Conservation (phyloP, 2,113 vertebrate genomes). For the Catagonus wagneri region DNA sequence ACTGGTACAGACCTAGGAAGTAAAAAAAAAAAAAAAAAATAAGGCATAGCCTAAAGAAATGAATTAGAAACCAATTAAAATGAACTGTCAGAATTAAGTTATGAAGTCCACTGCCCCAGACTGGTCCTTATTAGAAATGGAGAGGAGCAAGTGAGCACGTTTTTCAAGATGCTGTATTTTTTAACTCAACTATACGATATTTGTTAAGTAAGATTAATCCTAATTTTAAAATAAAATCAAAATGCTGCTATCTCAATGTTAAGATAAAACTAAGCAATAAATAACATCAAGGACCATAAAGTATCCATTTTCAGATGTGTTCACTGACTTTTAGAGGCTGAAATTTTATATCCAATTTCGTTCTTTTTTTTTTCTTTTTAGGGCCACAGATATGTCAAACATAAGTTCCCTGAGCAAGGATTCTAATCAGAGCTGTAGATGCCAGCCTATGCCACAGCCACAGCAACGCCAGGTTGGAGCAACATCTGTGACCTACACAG, state of each 20-base stretch:
- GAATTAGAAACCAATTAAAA: slow-evolving; percentile 43
- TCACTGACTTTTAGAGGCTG: not conserved
- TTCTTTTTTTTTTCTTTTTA: not conserved
- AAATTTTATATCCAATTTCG: not conserved
- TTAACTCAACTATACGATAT: not conserved
- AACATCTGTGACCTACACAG: too few species aligned
- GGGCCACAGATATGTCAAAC: too few species aligned
- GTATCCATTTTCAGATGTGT: not conserved
- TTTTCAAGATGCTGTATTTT: not conserved
- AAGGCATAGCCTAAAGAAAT: slow-evolving; percentile 52
- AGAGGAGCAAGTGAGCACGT: not conserved
- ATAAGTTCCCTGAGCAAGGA: too few species aligned
- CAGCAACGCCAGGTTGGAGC: too few species aligned
- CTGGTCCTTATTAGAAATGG: slow-evolving; percentile 7
- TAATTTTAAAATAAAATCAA: slow-evolving; percentile 54
- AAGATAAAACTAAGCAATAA: not conserved
- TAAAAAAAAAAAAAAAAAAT: slow-evolving; percentile 67
- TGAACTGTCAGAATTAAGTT: slow-evolving; percentile 5
- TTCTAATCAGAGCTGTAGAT: too few species aligned
- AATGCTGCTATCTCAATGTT: slow-evolving; percentile 32
- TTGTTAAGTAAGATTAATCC: slow-evolving; percentile 19
- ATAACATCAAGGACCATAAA: not conserved
- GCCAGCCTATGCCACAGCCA: too few species aligned
- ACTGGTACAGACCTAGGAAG: slow-evolving; percentile 43
- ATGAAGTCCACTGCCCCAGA: not conserved